Percentiles rank a stretch among this genome's conserved stretches.
phyloP scores from a whole-genome alignment of 2,888 invertebrate genomes.

The Meteorus cinctellus region DNA sequence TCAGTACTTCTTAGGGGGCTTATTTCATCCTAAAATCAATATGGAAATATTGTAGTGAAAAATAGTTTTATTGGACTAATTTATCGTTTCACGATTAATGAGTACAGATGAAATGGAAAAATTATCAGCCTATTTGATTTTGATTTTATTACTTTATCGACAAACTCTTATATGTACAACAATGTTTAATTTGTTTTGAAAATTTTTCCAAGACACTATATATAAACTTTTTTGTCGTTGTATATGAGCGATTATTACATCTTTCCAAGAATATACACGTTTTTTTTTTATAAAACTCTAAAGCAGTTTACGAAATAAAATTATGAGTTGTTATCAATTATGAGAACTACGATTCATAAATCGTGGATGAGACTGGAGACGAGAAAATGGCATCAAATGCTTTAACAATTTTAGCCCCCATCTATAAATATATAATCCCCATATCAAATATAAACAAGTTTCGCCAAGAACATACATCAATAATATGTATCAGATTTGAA shows the following conservation, averaged over 20 bases:
- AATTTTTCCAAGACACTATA: not conserved
- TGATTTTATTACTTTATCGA: not conserved
- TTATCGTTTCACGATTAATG: conserved; percentile 27
- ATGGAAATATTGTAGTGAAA: conserved; percentile 23
- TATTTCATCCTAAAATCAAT: conserved; percentile 59
- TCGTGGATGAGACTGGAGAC: not conserved
- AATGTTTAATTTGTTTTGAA: not conserved
- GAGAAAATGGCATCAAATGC: not conserved
- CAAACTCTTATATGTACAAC: not conserved
- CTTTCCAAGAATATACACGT: conserved; percentile 22
- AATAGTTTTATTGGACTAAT: conserved; percentile 21
- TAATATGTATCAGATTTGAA: conserved; percentile 1
- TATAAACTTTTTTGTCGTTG: not conserved
- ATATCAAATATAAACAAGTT: not conserved
- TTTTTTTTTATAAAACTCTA: not conserved
- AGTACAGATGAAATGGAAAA: conserved; percentile 26
- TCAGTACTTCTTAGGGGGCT: conserved; percentile 49
- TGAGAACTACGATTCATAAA: not conserved
- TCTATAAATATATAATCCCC: not conserved
- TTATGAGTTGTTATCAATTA: not conserved
- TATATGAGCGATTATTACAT: not conserved
- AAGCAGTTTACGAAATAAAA: not conserved
- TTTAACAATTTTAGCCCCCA: not conserved
- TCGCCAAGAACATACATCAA: not conserved
- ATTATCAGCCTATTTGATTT: not conserved